Conservation (phyloP, 2,888 invertebrate genomes). For the Brassicogethes aeneus region DNA sequence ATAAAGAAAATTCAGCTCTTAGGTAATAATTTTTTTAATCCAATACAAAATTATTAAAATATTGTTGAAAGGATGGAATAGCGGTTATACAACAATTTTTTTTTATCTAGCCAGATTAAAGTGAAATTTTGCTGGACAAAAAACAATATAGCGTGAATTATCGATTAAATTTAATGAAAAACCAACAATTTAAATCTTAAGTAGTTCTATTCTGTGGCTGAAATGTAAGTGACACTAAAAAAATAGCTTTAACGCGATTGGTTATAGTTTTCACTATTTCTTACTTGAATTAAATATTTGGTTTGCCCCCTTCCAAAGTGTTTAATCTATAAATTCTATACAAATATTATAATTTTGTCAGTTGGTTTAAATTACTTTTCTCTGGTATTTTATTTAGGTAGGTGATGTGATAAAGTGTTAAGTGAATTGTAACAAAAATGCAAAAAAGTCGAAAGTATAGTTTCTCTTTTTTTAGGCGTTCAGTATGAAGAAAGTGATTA, state of each 20-base stretch:
- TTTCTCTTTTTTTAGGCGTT: too few species aligned
- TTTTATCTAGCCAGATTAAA: too few species aligned
- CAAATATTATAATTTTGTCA: background rate
- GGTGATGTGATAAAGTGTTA: constrained; percentile 14
- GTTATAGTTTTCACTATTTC: constrained; percentile 27
- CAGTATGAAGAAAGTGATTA: too few species aligned
- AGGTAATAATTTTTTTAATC: too few species aligned
- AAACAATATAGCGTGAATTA: constrained; percentile 22
- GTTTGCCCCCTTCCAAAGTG: constrained; percentile 11
- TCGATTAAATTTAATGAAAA: constrained; percentile 17
- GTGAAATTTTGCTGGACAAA: too few species aligned
- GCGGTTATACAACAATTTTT: too few species aligned
- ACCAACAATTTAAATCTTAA: constrained; percentile 27
- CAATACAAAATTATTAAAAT: too few species aligned
- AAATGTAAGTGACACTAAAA: constrained; percentile 24
- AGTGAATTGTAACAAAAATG: constrained; percentile 1
- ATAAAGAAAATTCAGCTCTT: too few species aligned
- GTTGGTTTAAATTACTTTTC: background rate
- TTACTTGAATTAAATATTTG: constrained; percentile 18
- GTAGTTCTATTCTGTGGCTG: constrained; percentile 27
- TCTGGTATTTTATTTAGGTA: constrained; percentile 22
- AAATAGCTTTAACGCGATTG: constrained; percentile 25
- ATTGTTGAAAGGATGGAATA: too few species aligned
- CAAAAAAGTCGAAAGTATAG: too few species aligned
- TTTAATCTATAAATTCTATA: background rate